phyloP scores from a whole-genome alignment of 2,113 vertebrate genomes.

The Brevimyrus niger region DNA sequence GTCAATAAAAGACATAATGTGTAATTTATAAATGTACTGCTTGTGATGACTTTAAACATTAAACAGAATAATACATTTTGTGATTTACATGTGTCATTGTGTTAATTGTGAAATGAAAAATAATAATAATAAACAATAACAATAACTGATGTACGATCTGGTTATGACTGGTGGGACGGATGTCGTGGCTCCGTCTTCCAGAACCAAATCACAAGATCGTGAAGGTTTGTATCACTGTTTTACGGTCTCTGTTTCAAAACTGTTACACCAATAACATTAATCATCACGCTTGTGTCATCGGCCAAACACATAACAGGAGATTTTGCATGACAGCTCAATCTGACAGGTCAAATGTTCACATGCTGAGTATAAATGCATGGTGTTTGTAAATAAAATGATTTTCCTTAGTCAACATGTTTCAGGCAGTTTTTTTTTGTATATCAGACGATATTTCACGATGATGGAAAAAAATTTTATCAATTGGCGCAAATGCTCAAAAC shows the following conservation, averaged over 20 bases:
- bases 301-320: background rate
- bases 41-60: too few species aligned
- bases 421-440: too few species aligned
- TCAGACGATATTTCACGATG: background rate
- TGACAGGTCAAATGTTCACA: background rate
- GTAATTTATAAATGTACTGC: too few species aligned
- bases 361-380: background rate
- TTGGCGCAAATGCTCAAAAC: background rate
- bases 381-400: background rate
- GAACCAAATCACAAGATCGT: too few species aligned
- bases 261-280: background rate
- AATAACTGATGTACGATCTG: too few species aligned
- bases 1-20: too few species aligned
- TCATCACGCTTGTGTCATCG: background rate
- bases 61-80: too few species aligned
- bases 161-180: background rate
- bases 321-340: background rate
- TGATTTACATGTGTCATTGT: too few species aligned
- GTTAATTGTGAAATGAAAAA: background rate
- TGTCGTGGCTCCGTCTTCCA: background rate
- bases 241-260: background rate
- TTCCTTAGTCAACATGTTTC: background rate
- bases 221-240: background rate
- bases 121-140: too few species aligned
- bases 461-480: background rate